Conservation (phyloP, 2,113 vertebrate genomes). For the western clawed frog (Xenopus tropicalis) region DNA sequence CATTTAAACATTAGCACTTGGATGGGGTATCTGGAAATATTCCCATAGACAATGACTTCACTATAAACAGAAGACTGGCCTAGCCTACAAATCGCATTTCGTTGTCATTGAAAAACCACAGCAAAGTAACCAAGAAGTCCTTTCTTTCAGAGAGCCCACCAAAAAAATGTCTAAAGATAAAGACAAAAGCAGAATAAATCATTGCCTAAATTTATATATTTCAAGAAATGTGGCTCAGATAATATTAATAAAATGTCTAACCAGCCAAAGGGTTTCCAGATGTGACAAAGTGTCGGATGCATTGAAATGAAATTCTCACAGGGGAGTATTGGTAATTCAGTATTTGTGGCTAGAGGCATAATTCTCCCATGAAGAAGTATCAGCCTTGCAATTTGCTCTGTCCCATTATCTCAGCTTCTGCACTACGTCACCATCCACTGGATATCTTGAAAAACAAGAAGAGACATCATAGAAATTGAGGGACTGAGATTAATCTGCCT, state of each 20-base stretch:
- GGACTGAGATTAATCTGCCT: background rate
- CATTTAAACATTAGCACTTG: background rate
- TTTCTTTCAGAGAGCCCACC: background rate
- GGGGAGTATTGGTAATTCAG: slow-evolving; percentile 19
- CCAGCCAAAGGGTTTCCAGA: slow-evolving; percentile 44
- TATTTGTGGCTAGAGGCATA: slow-evolving; percentile 39
- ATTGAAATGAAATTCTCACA: slow-evolving; percentile 42
- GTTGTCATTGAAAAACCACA: background rate
- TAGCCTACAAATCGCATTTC: background rate
- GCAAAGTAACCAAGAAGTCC: background rate
- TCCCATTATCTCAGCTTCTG: slow-evolving; percentile 15
- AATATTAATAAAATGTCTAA: slow-evolving; percentile 20
- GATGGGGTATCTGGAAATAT: background rate
- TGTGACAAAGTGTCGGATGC: slow-evolving; percentile 39
- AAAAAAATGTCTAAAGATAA: background rate
- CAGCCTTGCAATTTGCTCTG: background rate
- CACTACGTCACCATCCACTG: background rate
- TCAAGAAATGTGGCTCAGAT: slow-evolving; percentile 4
- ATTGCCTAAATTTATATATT: background rate
- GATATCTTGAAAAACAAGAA: background rate
- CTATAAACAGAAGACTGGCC: background rate
- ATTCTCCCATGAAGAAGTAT: slow-evolving; percentile 36
- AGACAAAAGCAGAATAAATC: too few relatives aligned
- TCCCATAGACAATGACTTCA: background rate
- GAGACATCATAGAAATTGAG: background rate